A percentile compares a stretch with the other conserved stretches of the same genome.
Conservation (phyloP, 2,888 invertebrate genomes). For the Aplocera efformata region DNA sequence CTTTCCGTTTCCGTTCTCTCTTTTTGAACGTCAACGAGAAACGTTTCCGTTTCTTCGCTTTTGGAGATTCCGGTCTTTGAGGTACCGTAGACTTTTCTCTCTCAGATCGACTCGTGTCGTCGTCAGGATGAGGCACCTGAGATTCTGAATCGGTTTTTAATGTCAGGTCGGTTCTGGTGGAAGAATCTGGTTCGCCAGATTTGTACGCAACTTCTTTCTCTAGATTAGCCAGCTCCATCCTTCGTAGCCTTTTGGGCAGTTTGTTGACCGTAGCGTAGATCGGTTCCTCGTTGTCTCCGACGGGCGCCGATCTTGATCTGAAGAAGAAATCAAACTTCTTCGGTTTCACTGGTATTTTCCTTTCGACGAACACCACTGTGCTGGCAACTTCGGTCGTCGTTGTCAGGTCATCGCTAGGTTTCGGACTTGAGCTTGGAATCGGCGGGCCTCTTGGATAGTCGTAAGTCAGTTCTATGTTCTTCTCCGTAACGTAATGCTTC, state of each 20-base stretch:
- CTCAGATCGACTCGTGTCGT: slow-evolving; percentile 72
- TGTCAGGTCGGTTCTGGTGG: slow-evolving; percentile 63
- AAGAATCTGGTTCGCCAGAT: slow-evolving; percentile 64
- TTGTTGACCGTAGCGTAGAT: slow-evolving; percentile 77
- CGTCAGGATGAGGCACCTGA: slow-evolving; percentile 61
- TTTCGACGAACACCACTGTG: slow-evolving; percentile 74
- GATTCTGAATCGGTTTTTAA: slow-evolving; percentile 70
- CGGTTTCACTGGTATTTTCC: slow-evolving; percentile 68
- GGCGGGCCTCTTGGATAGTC: slow-evolving; percentile 72
- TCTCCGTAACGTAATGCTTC: slow-evolving; percentile 71
- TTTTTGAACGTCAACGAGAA: slow-evolving; percentile 73
- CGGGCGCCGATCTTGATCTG: slow-evolving; percentile 75
- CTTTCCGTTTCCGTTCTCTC: slow-evolving; percentile 68
- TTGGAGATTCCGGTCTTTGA: slow-evolving; percentile 66
- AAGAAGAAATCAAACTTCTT: slow-evolving; percentile 74
- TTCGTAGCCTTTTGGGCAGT: slow-evolving; percentile 69
- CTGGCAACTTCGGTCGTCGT: slow-evolving; percentile 77
- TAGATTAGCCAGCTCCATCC: slow-evolving; percentile 70
- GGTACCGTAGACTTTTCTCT: slow-evolving; percentile 64
- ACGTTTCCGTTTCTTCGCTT: slow-evolving; percentile 70
- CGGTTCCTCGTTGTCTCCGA: slow-evolving; percentile 72
- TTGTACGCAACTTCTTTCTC: slow-evolving; percentile 74
- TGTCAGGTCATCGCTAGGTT: slow-evolving; percentile 60
- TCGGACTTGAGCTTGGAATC: slow-evolving; percentile 55
- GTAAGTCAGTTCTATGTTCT: slow-evolving; percentile 74